A percentile compares a stretch with the other conserved stretches of the same genome.
Evolutionary conservation across 2,888 invertebrate genomes (phyloP).

Genomic region (Megaustenia siamemsis): DNA sequence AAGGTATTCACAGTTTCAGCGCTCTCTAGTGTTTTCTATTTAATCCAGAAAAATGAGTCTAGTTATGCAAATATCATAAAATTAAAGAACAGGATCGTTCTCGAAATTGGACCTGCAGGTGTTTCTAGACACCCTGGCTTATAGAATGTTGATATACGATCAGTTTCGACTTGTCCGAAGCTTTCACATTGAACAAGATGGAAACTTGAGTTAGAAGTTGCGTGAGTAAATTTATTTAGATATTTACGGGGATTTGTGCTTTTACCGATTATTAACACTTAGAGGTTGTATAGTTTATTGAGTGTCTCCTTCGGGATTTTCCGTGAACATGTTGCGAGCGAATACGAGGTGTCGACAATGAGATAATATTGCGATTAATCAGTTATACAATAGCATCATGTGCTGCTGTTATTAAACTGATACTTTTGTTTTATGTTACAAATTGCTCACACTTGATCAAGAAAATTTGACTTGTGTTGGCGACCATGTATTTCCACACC

Average conservation of each 20-base stretch:
- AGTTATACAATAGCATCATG: not conserved
- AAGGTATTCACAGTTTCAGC: slow-evolving; percentile 8
- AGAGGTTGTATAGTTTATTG: slow-evolving; percentile 1
- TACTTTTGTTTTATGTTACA: no score
- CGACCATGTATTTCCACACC: no score
- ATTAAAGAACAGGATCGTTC: not conserved
- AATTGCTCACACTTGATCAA: no score
- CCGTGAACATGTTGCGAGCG: slow-evolving; percentile 18
- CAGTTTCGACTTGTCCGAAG: not conserved
- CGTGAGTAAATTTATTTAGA: not conserved
- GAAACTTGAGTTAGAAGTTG: not conserved
- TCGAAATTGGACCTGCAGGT: slow-evolving; percentile 23
- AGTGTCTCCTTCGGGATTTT: not conserved
- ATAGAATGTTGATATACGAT: not conserved
- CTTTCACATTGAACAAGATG: not conserved
- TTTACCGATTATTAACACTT: not conserved
- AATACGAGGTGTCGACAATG: not conserved
- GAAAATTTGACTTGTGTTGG: not conserved
- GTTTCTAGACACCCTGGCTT: not conserved
- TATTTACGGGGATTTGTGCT: not conserved
- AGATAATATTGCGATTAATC: not conserved
- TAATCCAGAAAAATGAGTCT: not conserved
- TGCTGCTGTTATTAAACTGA: not conserved
- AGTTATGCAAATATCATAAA: slow-evolving; percentile 27
- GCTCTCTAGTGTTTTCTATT: slow-evolving; percentile 4